phyloP scores from a whole-genome alignment of 92 coral and sea anemone species.

The Bergia sp. region DNA sequence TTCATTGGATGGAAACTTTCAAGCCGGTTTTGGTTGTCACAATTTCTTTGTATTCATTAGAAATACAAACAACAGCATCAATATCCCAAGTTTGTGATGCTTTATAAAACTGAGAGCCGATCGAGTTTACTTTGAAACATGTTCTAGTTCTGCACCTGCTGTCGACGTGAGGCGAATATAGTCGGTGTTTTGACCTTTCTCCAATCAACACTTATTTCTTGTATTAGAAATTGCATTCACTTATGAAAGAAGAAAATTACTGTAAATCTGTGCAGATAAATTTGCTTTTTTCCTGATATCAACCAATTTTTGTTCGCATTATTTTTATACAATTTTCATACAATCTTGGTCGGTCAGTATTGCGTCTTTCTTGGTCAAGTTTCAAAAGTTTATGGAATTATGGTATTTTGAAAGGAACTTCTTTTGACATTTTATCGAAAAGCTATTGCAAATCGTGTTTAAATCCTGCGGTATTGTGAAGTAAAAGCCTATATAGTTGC shows the following conservation, averaged over 20 bases:
- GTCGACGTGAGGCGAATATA: background rate
- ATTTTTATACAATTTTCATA: no score
- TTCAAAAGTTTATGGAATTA: background rate
- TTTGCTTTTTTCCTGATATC: background rate
- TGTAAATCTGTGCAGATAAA: background rate
- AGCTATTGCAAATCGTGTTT: background rate
- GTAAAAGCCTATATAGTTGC: background rate
- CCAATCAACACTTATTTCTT: conserved; percentile 11
- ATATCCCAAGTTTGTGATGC: background rate
- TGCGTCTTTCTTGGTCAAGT: background rate
- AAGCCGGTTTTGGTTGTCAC: background rate
- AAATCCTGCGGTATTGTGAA: background rate
- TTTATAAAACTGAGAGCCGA: background rate
- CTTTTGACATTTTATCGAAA: background rate
- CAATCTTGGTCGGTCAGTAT: background rate
- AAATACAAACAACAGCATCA: background rate
- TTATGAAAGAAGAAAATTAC: background rate
- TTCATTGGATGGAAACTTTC: background rate
- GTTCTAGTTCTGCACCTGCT: conserved; percentile 27
- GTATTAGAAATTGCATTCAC: background rate
- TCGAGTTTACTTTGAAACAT: conserved; percentile 6
- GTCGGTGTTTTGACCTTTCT: background rate
- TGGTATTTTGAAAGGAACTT: background rate
- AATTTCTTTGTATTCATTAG: background rate
- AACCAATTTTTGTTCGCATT: conserved; percentile 12